Base-by-base conservation (phyloP, 1,140 invertebrate species). In the Zaprionus ornatus region DNA sequence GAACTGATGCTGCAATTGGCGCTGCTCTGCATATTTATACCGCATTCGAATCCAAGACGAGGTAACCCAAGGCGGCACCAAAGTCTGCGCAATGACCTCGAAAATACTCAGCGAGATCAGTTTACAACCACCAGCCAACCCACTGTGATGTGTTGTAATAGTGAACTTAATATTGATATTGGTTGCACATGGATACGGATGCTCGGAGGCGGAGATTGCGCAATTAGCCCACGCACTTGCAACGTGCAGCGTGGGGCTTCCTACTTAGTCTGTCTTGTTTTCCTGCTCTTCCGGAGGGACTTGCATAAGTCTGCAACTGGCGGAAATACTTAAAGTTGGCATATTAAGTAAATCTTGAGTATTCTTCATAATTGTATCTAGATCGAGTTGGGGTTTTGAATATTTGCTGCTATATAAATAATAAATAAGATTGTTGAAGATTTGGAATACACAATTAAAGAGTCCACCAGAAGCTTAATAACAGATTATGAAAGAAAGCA, bases 161-260 rank as follows among this genome's bases (percentile, higher is more conserved):
- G 67, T 87, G 83, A 87, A 87, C 83, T 85, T 90, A 88, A 90
- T 88, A 88, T 90, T 90, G 79, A 80, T 76, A 80, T 77, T 77
- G 54, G 15, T 62, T 72, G 68, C 61, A 56, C 17, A 66, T 62
- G 50, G 67, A 69, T 74, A 66, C 54, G 70, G 61, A 69, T 80
- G 66, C 52, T n/a, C 40, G 21, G 70, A 69, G 61, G 61, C 56
- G 54, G 35, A 45, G 45, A 54, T 83, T 84, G 65, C 82, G 74
- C 55, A 84, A 84, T 77, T 79, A 55, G 42, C 37, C 68, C 61
- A 48, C 66, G 76, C 71, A 78, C 65, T 74, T 74, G 72, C 60
- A 56, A 73, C 40, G 19, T 68, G 56, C 60, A 48, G 40, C 29
- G 57, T 23, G 27, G 40, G 80, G 71, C 80, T 69, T 74, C 80